A percentile compares a stretch with the other conserved stretches of the same genome.
phyloP scores from a whole-genome alignment of 2,797 vertebrate genomes.

The Gadopsis marmoratus region DNA sequence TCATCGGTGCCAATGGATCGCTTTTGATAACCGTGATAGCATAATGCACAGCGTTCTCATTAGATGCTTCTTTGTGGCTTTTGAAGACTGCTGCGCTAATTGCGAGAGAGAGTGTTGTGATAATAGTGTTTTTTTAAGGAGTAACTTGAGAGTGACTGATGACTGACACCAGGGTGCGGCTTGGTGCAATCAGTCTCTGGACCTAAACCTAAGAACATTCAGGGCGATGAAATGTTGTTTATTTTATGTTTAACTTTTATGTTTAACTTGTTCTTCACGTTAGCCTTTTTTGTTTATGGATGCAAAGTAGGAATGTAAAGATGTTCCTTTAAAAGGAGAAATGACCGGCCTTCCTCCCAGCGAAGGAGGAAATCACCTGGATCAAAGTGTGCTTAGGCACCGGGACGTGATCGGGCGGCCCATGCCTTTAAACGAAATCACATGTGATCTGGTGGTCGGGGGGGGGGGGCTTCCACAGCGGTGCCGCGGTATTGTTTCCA shows the following conservation, averaged over 20 bases:
- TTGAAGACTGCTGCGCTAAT: conserved; percentile 48
- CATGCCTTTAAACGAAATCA: conserved; percentile 74
- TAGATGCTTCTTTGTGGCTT: conserved; percentile 63
- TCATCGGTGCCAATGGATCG: conserved; percentile 83
- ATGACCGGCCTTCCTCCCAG: conserved; percentile 23
- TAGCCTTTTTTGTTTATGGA: neutral
- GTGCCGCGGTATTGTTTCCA: conserved; percentile 67
- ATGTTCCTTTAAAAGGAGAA: conserved; percentile 44
- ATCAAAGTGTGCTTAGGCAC: conserved; percentile 72
- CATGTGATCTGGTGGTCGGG: conserved; percentile 67
- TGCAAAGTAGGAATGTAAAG: conserved; percentile 13
- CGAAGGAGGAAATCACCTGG: conserved; percentile 79
- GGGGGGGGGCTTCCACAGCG: conserved; percentile 57
- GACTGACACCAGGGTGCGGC: conserved; percentile 42
- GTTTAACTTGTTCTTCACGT: neutral
- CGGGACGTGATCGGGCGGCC: conserved; percentile 68
- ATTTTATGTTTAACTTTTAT: conserved; percentile 14
- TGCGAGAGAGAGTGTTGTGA: conserved; percentile 38
- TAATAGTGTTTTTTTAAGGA: conserved; percentile 13
- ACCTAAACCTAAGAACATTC: conserved; percentile 19
- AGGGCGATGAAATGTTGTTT: conserved; percentile 33
- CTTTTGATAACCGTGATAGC: conserved; percentile 73
- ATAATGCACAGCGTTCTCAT: conserved; percentile 75
- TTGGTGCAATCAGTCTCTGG: conserved; percentile 31
- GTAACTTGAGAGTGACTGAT: conserved; percentile 29